These are phyloP conservation scores for Philaethria dido DNA, from an alignment of 2,888 invertebrate genomes.

Conservation along the genomic window DNA sequence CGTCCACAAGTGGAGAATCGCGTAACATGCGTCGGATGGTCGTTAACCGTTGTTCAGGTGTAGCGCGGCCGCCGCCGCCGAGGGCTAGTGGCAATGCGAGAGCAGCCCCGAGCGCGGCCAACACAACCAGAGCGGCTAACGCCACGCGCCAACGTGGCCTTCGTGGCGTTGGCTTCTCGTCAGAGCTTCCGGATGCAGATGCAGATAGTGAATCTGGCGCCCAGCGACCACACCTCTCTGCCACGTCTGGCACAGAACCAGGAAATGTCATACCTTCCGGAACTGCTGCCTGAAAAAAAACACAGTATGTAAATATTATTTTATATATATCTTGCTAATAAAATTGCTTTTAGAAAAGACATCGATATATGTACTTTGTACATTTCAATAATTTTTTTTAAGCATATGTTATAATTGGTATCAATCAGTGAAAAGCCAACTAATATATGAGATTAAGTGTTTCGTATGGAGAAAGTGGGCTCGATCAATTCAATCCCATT, in stretches of 20 bases:
- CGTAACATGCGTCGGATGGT: slow-evolving; percentile 86
- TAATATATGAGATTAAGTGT: neutral
- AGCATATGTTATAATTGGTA: too few species aligned
- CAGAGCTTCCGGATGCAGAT: slow-evolving; percentile 78
- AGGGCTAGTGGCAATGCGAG: slow-evolving; percentile 83
- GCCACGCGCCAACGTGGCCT: slow-evolving; percentile 83
- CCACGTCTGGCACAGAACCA: slow-evolving; percentile 80
- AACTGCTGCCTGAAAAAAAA: slow-evolving; percentile 73
- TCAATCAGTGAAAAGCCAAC: too few species aligned
- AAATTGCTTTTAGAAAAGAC: neutral
- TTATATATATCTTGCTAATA: neutral
- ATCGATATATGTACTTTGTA: neutral
- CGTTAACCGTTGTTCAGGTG: slow-evolving; percentile 86
- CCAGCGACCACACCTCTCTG: slow-evolving; percentile 81
- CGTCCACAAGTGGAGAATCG: slow-evolving; percentile 89
- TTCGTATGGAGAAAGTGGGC: neutral
- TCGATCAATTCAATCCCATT: neutral
- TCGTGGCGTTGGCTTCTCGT: slow-evolving; percentile 78
- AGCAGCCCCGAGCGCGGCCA: slow-evolving; percentile 84
- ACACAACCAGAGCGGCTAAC: slow-evolving; percentile 83
- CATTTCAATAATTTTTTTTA: neutral
- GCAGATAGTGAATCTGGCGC: slow-evolving; percentile 78
- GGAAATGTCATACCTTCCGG: slow-evolving; percentile 81
- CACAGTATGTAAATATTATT: neutral
- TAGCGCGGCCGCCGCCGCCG: slow-evolving; percentile 75